These are phyloP conservation scores for Pogonophryne albipinna DNA, from an alignment of 2,797 vertebrate genomes.

Conservation along the genomic window DNA sequence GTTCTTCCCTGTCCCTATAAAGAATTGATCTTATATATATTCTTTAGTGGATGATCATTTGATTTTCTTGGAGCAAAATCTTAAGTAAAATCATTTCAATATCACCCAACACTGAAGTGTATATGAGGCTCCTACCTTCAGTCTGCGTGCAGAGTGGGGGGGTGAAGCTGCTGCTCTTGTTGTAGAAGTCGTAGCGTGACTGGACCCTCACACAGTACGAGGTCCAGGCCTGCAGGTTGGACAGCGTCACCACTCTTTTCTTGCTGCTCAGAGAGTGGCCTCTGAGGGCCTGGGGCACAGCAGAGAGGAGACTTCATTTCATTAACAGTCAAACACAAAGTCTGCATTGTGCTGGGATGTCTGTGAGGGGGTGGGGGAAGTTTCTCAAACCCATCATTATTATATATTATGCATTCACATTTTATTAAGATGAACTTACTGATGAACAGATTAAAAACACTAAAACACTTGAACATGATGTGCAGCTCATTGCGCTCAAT, in stretches of 20 bases:
- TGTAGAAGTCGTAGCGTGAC: slow-evolving; percentile 58
- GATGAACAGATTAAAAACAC: neutral
- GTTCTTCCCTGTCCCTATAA: too few relatives aligned
- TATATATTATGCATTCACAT: neutral
- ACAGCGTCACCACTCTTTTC: slow-evolving; percentile 59
- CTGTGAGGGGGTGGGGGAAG: neutral
- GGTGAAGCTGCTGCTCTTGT: slow-evolving; percentile 75
- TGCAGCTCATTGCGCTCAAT: neutral
- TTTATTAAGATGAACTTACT: neutral
- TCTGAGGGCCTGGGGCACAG: slow-evolving; percentile 37
- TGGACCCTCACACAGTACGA: slow-evolving; percentile 79
- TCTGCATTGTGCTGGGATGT: neutral
- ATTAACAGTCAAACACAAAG: neutral
- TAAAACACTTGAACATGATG: neutral
- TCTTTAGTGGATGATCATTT: too few relatives aligned
- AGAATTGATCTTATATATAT: too few relatives aligned
- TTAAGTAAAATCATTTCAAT: too few relatives aligned
- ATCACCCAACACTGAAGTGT: too few relatives aligned
- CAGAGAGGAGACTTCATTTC: neutral
- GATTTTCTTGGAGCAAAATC: too few relatives aligned
- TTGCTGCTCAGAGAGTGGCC: neutral
- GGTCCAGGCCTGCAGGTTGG: slow-evolving; percentile 66
- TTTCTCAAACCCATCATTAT: neutral
- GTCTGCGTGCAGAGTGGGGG: slow-evolving; percentile 64
- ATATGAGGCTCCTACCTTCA: slow-evolving; percentile 51